Evolutionary conservation across 1,140 invertebrate species (phyloP).

Genomic region (Formica exsecta): DNA sequence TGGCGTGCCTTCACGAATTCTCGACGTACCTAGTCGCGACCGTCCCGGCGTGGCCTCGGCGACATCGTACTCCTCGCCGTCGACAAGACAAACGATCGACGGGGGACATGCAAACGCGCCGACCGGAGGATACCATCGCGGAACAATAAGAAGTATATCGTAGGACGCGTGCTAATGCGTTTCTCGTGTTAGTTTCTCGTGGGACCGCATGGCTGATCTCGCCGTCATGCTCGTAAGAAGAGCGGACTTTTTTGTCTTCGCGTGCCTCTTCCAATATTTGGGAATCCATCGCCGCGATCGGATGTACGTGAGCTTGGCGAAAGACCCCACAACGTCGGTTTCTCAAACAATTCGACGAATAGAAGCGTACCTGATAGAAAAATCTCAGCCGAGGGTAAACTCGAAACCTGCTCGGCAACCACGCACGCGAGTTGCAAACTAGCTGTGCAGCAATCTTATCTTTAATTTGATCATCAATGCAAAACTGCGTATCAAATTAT

Average conservation of each 20-base stretch:
- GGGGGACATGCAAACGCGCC: slow-evolving; percentile 75
- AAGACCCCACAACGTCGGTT: background rate
- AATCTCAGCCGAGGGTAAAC: slow-evolving; percentile 13
- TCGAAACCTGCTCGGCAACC: slow-evolving; percentile 46
- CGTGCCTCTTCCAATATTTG: slow-evolving; percentile 77
- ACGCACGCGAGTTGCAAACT: slow-evolving; percentile 45
- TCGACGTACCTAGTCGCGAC: slow-evolving; percentile 67
- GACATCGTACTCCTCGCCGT: slow-evolving; percentile 60
- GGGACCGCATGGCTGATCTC: slow-evolving; percentile 65
- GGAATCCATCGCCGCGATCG: slow-evolving; percentile 69
- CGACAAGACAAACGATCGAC: slow-evolving; percentile 77
- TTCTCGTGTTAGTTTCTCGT: slow-evolving; percentile 78
- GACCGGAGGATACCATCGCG: slow-evolving; percentile 72
- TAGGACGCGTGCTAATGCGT: slow-evolving; percentile 80
- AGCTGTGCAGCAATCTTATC: slow-evolving; percentile 58
- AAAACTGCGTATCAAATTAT: slow-evolving; percentile 49
- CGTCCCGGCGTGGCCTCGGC: slow-evolving; percentile 38
- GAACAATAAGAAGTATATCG: slow-evolving; percentile 81
- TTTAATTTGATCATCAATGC: slow-evolving; percentile 56
- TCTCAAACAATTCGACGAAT: slow-evolving; percentile 45
- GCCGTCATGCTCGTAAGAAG: slow-evolving; percentile 20
- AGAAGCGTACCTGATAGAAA: background rate
- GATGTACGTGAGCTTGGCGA: slow-evolving; percentile 2
- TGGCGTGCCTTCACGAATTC: slow-evolving; percentile 73
- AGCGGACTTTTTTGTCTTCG: slow-evolving; percentile 32